Evolutionary conservation across 2,113 vertebrate genomes (phyloP).

Genomic region (Sander vitreus): DNA sequence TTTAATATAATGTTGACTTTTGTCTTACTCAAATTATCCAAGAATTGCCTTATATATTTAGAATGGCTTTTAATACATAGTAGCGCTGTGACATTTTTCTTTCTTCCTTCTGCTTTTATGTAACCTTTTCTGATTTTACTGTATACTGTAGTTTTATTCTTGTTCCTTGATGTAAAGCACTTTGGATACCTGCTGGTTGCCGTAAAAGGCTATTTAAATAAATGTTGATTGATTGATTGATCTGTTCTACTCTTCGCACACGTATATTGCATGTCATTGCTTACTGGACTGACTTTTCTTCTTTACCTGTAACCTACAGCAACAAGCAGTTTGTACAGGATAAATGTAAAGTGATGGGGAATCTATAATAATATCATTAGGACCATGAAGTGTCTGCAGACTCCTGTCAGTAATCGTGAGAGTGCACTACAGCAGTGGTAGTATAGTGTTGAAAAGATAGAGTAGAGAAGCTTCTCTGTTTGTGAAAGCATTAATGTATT

Average conservation of each 20-base stretch:
- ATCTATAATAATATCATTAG: slow-evolving; percentile 9
- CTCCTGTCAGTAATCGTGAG: background rate
- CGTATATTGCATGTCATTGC: background rate
- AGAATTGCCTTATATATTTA: background rate
- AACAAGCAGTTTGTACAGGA: background rate
- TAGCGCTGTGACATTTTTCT: too few relatives aligned
- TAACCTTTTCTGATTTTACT: too few relatives aligned
- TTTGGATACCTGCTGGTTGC: too few relatives aligned
- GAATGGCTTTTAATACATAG: too few relatives aligned
- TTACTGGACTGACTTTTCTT: background rate
- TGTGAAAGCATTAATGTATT: background rate
- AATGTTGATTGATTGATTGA: too few relatives aligned
- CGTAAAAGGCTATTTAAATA: too few relatives aligned
- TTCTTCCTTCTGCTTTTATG: too few relatives aligned
- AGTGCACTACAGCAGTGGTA: background rate
- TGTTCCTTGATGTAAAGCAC: too few relatives aligned
- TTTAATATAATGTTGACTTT: background rate
- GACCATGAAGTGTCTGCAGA: slow-evolving; percentile 1
- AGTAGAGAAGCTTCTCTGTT: background rate
- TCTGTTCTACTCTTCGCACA: background rate
- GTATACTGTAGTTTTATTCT: too few relatives aligned
- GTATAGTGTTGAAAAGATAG: background rate
- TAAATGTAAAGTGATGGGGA: slow-evolving; percentile 7
- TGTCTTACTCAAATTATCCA: background rate
- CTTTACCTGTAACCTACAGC: background rate